Conservation (phyloP, 2,113 vertebrate species). For the Rhegmatorhina hoffmannsi region DNA sequence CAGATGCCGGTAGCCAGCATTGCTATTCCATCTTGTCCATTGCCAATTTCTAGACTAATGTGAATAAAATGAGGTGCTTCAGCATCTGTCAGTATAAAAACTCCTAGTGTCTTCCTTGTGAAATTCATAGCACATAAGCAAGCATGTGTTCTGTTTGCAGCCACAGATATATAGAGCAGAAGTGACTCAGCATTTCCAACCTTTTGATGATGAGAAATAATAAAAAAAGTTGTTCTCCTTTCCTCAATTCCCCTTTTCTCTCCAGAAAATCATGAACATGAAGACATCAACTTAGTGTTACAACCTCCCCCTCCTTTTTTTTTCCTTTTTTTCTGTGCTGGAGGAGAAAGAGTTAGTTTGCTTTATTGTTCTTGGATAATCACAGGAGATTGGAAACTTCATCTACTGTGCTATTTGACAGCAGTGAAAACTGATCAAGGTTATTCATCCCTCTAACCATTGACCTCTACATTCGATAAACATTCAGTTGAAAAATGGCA, state of each 20-base stretch:
- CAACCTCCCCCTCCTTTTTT: accelerated
- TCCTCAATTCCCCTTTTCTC: background rate
- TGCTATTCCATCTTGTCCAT: background rate
- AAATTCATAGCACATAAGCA: background rate
- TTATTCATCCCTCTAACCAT: background rate
- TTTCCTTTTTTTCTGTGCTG: background rate
- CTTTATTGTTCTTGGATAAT: background rate
- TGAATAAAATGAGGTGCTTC: background rate
- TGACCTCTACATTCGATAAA: background rate
- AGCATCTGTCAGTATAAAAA: background rate
- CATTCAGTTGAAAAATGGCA: background rate
- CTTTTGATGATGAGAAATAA: background rate
- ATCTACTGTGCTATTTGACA: background rate
- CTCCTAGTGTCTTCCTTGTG: background rate
- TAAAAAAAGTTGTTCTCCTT: background rate
- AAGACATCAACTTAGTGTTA: background rate
- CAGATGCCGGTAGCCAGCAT: background rate
- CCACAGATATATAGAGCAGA: background rate
- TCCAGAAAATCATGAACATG: background rate
- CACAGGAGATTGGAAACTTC: background rate
- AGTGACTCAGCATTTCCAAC: background rate
- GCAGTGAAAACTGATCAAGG: background rate
- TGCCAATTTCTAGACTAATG: background rate
- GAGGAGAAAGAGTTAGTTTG: background rate
- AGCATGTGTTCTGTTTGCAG: background rate